Evolutionary conservation across 2,797 vertebrate genomes (phyloP).

Genomic region (Tinamus major): DNA sequence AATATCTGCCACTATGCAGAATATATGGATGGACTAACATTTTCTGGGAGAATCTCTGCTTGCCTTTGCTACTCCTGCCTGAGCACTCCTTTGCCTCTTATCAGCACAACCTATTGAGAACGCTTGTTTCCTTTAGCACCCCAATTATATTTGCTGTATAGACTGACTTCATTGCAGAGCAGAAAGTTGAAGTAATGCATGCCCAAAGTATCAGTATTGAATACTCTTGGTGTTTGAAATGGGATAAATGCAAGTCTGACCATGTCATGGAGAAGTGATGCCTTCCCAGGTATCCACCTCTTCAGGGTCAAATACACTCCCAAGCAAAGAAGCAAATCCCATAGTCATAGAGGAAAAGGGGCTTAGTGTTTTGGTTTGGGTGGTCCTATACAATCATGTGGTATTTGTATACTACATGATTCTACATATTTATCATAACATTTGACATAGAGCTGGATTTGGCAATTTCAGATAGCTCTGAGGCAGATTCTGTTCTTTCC

Average conservation of each 20-base stretch:
- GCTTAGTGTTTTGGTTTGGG: neutral
- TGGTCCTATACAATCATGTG: neutral
- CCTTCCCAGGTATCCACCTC: neutral
- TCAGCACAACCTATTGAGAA: neutral
- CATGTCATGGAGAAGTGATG: neutral
- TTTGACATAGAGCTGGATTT: neutral
- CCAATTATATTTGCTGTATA: neutral
- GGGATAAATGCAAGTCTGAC: neutral
- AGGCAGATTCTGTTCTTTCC: neutral
- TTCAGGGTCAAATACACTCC: neutral
- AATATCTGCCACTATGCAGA: neutral
- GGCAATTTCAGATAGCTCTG: neutral
- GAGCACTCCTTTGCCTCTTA: neutral
- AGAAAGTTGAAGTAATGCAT: neutral
- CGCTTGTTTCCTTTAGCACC: neutral
- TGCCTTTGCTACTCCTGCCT: neutral
- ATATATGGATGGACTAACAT: neutral
- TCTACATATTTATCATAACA: neutral
- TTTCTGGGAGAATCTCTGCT: neutral
- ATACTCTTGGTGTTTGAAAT: neutral
- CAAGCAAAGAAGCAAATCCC: neutral
- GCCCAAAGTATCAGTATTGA: neutral
- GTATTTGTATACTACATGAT: neutral
- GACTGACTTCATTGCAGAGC: neutral
- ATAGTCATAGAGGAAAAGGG: neutral